These are phyloP conservation scores for Machimus rusticus DNA, from an alignment of 2,888 invertebrate genomes.

Conservation along the genomic window DNA sequence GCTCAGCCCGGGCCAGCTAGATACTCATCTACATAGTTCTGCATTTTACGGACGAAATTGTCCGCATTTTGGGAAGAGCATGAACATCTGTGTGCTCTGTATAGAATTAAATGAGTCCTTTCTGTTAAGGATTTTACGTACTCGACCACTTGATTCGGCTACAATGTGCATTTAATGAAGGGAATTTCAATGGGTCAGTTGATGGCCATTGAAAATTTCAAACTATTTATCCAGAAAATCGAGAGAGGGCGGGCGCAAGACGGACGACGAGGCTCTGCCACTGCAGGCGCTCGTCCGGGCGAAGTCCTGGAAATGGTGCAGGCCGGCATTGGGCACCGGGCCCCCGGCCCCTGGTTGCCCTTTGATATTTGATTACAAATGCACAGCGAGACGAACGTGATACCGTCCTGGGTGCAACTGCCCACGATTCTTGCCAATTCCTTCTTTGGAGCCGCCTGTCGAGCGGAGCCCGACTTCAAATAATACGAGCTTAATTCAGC, in stretches of 20 bases:
- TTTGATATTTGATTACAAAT: conserved; percentile 39
- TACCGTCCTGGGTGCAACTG: neutral
- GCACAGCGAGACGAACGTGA: conserved; percentile 19
- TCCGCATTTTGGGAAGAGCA: conserved; percentile 35
- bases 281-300: neutral
- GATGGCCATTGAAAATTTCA: conserved; percentile 46
- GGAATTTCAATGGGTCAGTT: conserved; percentile 45
- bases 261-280: neutral
- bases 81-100: conserved; percentile 35
- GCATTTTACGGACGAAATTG: conserved; percentile 35
- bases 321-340: neutral
- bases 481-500: conserved; percentile 44
- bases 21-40: conserved; percentile 24
- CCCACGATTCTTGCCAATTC: neutral
- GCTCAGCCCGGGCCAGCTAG: neutral
- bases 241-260: conserved; percentile 2
- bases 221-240: conserved; percentile 43
- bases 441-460: neutral
- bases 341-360: neutral
- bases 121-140: conserved; percentile 37
- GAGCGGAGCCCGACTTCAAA: conserved; percentile 28
- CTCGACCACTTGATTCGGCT: conserved; percentile 41
- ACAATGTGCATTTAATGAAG: conserved; percentile 47
- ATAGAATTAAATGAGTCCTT: conserved; percentile 42
- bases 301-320: neutral